A percentile compares a stretch with the other conserved stretches of the same genome.
Evolutionary conservation across 2,888 invertebrate species (phyloP).

Genomic region (Spodoptera picta): DNA sequence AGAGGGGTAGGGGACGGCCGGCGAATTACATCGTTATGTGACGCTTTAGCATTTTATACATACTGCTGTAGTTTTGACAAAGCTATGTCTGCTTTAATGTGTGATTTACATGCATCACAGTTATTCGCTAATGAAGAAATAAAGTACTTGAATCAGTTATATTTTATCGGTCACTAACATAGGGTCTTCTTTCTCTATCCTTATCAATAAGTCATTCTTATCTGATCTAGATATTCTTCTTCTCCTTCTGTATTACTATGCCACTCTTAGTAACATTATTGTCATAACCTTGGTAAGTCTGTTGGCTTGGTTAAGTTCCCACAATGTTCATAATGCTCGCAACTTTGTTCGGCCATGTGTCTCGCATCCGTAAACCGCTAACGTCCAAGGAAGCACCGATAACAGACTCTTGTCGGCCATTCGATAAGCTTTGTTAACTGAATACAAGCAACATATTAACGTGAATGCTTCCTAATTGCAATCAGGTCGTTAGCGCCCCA

Average conservation of each 20-base stretch:
- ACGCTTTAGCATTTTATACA: constrained; percentile 63
- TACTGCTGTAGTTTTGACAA: constrained; percentile 32
- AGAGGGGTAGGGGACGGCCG: constrained; percentile 61
- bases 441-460: constrained; percentile 54
- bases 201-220: too few species aligned
- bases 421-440: constrained; percentile 69
- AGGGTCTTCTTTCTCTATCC: too few species aligned
- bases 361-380: constrained; percentile 48
- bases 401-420: constrained; percentile 63
- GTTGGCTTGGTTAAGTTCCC: too few species aligned
- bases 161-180: too few species aligned
- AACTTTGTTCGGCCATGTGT: constrained; percentile 40
- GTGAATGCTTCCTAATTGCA: constrained; percentile 41
- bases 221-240: too few species aligned
- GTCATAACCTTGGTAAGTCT: too few species aligned
- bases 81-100: background rate
- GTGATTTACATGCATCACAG: too few species aligned
- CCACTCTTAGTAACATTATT: too few species aligned
- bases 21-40: constrained; percentile 76
- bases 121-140: too few species aligned
- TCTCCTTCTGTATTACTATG: too few species aligned
- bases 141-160: too few species aligned
- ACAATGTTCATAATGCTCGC: background rate
- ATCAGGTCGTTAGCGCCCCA: constrained; percentile 44
- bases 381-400: constrained; percentile 70